Base-by-base conservation (phyloP, 2,888 invertebrate genomes). In the Strigamia crassipes region DNA sequence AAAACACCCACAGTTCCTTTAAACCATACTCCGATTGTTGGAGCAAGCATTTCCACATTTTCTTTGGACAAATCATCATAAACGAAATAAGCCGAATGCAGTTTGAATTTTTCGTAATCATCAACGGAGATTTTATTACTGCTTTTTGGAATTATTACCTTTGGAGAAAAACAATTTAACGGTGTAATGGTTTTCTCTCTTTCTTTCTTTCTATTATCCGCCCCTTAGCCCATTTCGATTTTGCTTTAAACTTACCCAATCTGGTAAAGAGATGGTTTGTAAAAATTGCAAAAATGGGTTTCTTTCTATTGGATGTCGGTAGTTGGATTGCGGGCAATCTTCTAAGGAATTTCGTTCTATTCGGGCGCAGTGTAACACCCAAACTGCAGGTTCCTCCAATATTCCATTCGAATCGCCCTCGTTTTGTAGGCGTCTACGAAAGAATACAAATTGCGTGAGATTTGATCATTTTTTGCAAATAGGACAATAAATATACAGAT, bases 1-100 rank as follows among this genome's bases (percentile, higher is more conserved):
- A 81, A 10, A 13, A 81, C 81, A 1, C 81, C 81, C 41, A 81
- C 38, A 12, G 34, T 81, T 81, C 81, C 73, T 81, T 51, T 56
- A 12, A 81, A 73, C 56, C 73, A 56, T 5, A 46, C 6, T 27
- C 81, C 81, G 0, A 81, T 18, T 34, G 73, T 34, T 12, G 79
- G 79, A 38, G 21, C 79, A 9, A 79, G 46, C 18, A 18, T 79
- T 79, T 46, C 10, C 38, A 46, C 79, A 23, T 23, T 18, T 21
- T 34, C 27, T 21, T 38, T 38, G 5, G 42, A 46, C 42, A 10
- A 41, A 41, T 78, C 18, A 15, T 78, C 41, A 41, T 38, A 78
- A 34, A 78, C 5, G n/a, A 78, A 41, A 9, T 31, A 78, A 12
- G 23, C 78, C 3, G 78, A 38, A 18, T 78, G 78, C 8, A 78